phyloP scores from a whole-genome alignment of 2,888 invertebrate genomes.

The Saturnia japonica region DNA sequence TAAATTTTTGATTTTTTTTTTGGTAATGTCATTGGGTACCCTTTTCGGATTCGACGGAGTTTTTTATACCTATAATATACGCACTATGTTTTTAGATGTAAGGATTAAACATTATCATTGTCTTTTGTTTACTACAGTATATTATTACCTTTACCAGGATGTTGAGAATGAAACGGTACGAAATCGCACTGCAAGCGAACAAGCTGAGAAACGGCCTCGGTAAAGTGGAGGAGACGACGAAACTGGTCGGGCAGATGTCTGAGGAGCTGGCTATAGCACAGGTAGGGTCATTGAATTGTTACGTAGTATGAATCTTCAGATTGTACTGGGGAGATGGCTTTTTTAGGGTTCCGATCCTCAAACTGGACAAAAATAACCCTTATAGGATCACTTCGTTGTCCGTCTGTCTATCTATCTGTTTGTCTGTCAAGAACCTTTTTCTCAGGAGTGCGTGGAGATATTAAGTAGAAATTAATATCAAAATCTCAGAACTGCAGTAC shows the following conservation, averaged over 20 bases:
- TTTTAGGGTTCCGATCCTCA: not conserved
- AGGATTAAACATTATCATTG: not conserved
- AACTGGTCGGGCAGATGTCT: conserved; percentile 90
- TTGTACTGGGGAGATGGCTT: not conserved
- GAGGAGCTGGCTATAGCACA: conserved; percentile 90
- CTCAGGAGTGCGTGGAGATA: no score
- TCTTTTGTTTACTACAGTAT: not conserved
- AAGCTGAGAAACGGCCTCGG: conserved; percentile 91
- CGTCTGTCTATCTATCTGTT: no score
- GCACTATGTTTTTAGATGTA: not conserved
- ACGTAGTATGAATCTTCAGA: not conserved
- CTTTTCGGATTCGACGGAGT: no score
- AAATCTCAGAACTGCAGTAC: no score
- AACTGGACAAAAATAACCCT: no score
- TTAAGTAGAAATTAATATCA: no score
- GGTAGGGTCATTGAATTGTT: conserved; percentile 47
- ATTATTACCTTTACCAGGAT: conserved; percentile 73
- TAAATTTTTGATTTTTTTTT: no score
- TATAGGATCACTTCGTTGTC: no score
- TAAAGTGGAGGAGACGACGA: conserved; percentile 93
- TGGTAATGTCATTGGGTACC: no score
- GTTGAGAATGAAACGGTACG: conserved; percentile 86
- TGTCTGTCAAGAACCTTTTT: no score
- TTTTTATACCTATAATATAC: not conserved
- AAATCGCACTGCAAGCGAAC: conserved; percentile 87